phyloP scores from a whole-genome alignment of 1,140 invertebrate genomes.

The Eueides isabella region DNA sequence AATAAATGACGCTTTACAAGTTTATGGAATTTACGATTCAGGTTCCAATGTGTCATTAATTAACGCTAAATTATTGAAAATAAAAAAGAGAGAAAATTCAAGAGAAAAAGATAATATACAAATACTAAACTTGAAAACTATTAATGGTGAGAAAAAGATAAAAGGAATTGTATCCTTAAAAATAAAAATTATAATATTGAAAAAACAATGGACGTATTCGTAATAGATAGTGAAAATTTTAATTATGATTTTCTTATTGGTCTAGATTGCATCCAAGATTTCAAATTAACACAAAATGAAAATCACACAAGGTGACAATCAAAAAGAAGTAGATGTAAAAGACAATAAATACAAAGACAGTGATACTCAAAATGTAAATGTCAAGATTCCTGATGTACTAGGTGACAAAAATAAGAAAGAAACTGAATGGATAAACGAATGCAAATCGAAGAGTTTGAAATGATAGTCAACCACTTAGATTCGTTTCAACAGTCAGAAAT shows the following conservation, averaged over 20 bases:
- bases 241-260: slow-evolving; percentile 38
- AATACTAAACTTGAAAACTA: slow-evolving; percentile 32
- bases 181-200: slow-evolving; percentile 49
- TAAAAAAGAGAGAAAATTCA: slow-evolving; percentile 28
- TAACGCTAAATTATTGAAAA: slow-evolving; percentile 40
- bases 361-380: too few relatives aligned
- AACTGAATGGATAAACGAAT: neutral
- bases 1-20: slow-evolving; percentile 32
- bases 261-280: too few relatives aligned
- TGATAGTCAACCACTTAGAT: slow-evolving; percentile 16
- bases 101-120: slow-evolving; percentile 37
- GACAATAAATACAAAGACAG: too few relatives aligned
- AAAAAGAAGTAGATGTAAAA: too few relatives aligned
- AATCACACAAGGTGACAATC: too few relatives aligned
- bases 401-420: neutral
- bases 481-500: slow-evolving; percentile 5
- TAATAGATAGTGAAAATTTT: slow-evolving; percentile 39
- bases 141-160: slow-evolving; percentile 50
- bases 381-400: too few relatives aligned
- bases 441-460: slow-evolving; percentile 2
- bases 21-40: slow-evolving; percentile 36
- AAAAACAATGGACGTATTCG: slow-evolving; percentile 41
- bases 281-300: too few relatives aligned
- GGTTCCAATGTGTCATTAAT: slow-evolving; percentile 43
- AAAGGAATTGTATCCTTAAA: slow-evolving; percentile 46